phyloP scores from a whole-genome alignment of 2,797 vertebrate genomes.

The Cetoscarus ocellatus region DNA sequence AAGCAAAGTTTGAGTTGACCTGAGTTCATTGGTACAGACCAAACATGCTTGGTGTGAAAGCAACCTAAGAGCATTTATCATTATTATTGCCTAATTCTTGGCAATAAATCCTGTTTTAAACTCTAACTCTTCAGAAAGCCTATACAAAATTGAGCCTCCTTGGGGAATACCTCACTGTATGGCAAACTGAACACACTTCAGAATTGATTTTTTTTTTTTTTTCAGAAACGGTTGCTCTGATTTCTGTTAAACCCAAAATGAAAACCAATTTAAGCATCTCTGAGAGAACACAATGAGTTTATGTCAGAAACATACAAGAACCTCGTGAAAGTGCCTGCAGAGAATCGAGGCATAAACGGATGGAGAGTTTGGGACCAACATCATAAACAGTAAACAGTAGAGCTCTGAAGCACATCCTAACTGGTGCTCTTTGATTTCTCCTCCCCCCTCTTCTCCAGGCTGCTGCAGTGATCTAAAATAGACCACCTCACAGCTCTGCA shows the following conservation, averaged over 20 bases:
- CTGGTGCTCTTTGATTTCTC: constrained; percentile 39
- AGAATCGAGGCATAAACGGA: constrained; percentile 2
- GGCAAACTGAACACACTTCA: neutral
- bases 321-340: constrained; percentile 8
- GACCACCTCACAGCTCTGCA: constrained; percentile 69
- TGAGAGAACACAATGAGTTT: neutral
- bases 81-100: too few species aligned
- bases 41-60: too few species aligned
- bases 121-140: neutral
- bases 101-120: neutral
- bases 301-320: neutral
- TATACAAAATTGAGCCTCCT: too few species aligned
- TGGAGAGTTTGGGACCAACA: constrained; percentile 4
- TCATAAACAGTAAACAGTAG: constrained; percentile 22
- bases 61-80: too few species aligned
- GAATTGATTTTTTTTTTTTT: neutral
- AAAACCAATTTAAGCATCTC: neutral
- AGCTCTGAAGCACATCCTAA: constrained; percentile 33
- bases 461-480: constrained; percentile 77
- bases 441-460: constrained; percentile 36
- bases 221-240: neutral
- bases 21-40: too few species aligned
- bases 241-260: neutral
- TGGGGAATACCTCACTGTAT: neutral
- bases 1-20: too few species aligned